Evolutionary conservation across 2,888 invertebrate species (phyloP), one percentile per base, ranked within the genome.

Genomic region (Pseudanteris insignis): DNA sequence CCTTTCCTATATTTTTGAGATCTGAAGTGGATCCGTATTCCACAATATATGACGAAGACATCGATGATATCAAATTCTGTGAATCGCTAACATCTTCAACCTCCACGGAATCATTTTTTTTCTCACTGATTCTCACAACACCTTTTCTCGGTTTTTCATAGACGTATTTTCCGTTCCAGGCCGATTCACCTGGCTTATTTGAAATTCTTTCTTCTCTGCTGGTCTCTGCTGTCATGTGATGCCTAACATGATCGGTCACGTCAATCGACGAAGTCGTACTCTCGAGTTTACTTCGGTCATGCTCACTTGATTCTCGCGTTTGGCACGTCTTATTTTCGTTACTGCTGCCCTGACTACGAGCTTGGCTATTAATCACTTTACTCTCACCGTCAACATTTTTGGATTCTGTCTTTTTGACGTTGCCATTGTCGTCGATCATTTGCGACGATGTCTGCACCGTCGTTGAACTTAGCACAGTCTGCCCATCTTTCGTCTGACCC

Each of bases 21-120:
- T 67, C 63, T 34, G 48, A 51, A 1, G 50, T 59, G 0, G 63
- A 61, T 7, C 67, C 72, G 44, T 74, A 74, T 28, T 88, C 88
- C 34, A 88, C 84, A 18, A 85, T 85, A 69, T 88, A 86, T 9
- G 87, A 86, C 10, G 85, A 84, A 1, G 86, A 85, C 25, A 86
- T 84, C 21, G 85, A 86, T 2, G 83, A 79, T 51, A 83, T 84
- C 57, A 85, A 1, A 28, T 63, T 63, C 7, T 58, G 60, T 0
- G 40, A 14, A 11, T 65, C 50, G 25, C 54, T 26, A 75, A 83
- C 40, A 78, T 84, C 72, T 74, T 70, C 66, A 3, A 79, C 70
- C 14, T 77, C 75, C 8, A 77, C 67, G 12, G 70, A 68, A n/a
- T 75, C 73, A 29, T 69, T 70, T 12, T 60, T 55, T 7, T 67